Base-by-base conservation (phyloP, 2,797 vertebrate species). In the Carduelis carduelis region DNA sequence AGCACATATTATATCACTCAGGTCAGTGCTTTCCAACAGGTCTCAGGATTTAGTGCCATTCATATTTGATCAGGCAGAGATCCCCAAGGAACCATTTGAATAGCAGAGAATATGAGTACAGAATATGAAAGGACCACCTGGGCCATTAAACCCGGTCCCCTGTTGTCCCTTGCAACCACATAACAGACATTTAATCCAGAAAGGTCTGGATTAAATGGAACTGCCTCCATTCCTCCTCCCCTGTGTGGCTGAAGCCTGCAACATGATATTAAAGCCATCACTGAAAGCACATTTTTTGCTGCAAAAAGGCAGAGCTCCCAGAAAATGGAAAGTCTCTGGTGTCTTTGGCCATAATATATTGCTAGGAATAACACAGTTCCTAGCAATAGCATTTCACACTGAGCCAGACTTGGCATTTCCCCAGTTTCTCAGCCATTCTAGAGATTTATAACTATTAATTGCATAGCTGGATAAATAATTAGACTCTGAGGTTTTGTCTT, bases 161-260 rank as follows among this genome's bases (percentile, higher is more conserved):
- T 93, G 90, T 83, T 68, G 74, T 94, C 90, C 90, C 72, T 95
- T 87, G 92, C 91, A 95, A 95, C 88, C 74, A 72, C 85, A 72
- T 95, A 95, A 93, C 59, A 91, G 93, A 88, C 70, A 72, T 88
- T 90, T 96, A 91, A 96, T 95, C 95, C 93, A 90, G 72, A 88
- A 93, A 93, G 56, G 26, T 85, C 66, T 79, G 82, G 70, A 84
- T 84, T 75, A 84, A 66, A 75, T 84, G 53, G 82, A 81, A 20
- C 55, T 86, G 69, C 72, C 55, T 93, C 80, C 70, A 52, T 86
- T 91, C 59, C 66, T 88, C 70, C 77, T 94, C 77, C 77, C 83
- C 63, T 91, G 79, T 64, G 83, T 17, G 21, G 65, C 52, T 21
- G 1, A 44, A 95, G 70, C 47, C 69, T 66, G 94, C 87, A 95